phyloP scores from a whole-genome alignment of 1,140 invertebrate species.

The Dufourea novaeangliae region DNA sequence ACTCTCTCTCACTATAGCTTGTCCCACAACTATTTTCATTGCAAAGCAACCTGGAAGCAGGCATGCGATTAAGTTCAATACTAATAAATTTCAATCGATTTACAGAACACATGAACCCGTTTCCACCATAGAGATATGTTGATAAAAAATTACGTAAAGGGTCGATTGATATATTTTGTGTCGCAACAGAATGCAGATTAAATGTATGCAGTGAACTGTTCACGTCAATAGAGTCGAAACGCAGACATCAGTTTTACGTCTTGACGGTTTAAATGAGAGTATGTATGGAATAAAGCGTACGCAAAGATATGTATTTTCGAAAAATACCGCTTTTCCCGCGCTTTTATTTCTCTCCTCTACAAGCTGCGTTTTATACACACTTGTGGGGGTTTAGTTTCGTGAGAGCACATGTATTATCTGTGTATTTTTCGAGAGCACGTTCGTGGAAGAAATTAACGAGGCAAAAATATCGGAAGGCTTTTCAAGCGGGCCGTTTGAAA shows the following conservation, averaged over 20 bases:
- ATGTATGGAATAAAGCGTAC: constrained; percentile 5
- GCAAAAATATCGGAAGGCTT: constrained; percentile 38
- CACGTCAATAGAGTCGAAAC: too few species aligned
- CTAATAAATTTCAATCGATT: neutral
- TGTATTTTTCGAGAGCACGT: constrained; percentile 24
- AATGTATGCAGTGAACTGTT: too few species aligned
- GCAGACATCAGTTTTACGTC: too few species aligned
- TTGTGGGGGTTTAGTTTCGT: constrained; percentile 31
- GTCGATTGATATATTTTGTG: too few species aligned
- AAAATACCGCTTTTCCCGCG: constrained; percentile 6
- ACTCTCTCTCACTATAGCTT: neutral
- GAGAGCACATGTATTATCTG: constrained; percentile 41
- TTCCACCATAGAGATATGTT: too few species aligned
- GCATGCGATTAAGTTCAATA: neutral
- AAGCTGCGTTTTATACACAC: constrained; percentile 2
- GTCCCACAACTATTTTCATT: neutral
- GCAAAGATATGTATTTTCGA: neutral
- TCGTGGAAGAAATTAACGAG: constrained; percentile 38
- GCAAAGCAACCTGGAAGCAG: neutral
- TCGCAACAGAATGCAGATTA: too few species aligned
- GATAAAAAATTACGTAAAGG: too few species aligned
- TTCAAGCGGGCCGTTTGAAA: constrained; percentile 19
- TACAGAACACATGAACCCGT: neutral
- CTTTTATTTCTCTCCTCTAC: constrained; percentile 14
- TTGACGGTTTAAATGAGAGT: neutral